Base-by-base conservation (phyloP, 2,888 invertebrate species). In the Pollenia griseotomentosa region DNA sequence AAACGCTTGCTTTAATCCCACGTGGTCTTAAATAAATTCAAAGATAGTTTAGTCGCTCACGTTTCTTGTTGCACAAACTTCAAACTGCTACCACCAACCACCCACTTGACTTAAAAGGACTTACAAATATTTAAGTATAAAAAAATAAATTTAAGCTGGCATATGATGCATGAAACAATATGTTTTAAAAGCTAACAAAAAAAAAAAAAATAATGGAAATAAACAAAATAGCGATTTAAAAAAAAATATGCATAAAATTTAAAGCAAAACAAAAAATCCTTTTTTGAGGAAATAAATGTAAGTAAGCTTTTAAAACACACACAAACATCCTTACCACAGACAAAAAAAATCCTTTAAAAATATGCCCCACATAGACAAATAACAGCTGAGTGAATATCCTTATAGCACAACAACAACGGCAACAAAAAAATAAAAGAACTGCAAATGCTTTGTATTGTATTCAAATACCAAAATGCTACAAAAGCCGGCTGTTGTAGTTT, bases 1-100 rank as follows among this genome's bases (percentile, higher is more conserved):
- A 88, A 86, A 88, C 82, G 77, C 59, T 83, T 63, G 59, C 7
- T 82, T 86, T 86, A 88, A 87, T 88, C 92, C 92, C 91, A 91
- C 91, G 91, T 91, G 91, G 91, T 90, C 91, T 90, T 92, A 92
- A 92, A 92, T 91, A 92, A 91, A 92, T 92, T 92, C 90, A 87
- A 83, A 89, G 89, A 89, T 89, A 89, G 88, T 89, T 89, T 89
- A 90, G 89, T 88, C 89, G 89, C 88, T 85, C 83, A 88, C 88
- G 87, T 85, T 88, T 74, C 74, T 84, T 84, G 51, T 66, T 78
- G 57, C 57, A 61, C 16, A 66, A 79, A 63, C 23, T 55, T 19
- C 23, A 16, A 48, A 51, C 63, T 33, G 12, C 1, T 77, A 61
- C 23, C 74, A 16, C 48, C 33, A 42, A 12, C 3, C 65, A 40